Conservation (phyloP, 2,888 invertebrate species). For the Oconnorella tubifera region DNA sequence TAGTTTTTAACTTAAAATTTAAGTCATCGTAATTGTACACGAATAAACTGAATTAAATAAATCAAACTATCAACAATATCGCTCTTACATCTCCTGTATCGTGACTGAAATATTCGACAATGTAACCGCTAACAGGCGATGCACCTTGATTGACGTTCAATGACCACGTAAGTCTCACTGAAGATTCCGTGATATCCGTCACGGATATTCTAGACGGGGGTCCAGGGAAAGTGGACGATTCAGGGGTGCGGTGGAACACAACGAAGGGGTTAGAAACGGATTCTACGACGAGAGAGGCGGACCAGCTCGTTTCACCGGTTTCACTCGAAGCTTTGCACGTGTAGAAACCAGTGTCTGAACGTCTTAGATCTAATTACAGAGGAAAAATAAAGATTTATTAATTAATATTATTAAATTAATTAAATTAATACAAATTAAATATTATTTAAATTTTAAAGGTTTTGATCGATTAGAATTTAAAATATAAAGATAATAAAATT, state of each 20-base stretch:
- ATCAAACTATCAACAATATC: background rate
- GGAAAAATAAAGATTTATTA: too few relatives aligned
- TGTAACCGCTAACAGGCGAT: slow-evolving; percentile 33
- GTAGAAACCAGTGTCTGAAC: slow-evolving; percentile 71
- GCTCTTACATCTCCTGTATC: slow-evolving; percentile 61
- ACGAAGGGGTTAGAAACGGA: slow-evolving; percentile 59
- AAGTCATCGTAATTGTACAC: background rate
- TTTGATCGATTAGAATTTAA: too few relatives aligned
- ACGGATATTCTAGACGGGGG: slow-evolving; percentile 31
- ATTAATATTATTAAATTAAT: too few relatives aligned
- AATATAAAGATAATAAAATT: too few relatives aligned
- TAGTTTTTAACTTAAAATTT: background rate
- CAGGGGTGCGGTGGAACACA: slow-evolving; percentile 38
- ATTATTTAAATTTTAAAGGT: too few relatives aligned
- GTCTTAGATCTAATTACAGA: slow-evolving; percentile 67
- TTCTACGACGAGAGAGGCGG: slow-evolving; percentile 27
- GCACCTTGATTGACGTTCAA: slow-evolving; percentile 36
- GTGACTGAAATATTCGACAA: slow-evolving; percentile 48
- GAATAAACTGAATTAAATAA: background rate
- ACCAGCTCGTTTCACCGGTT: slow-evolving; percentile 68
- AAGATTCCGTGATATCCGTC: slow-evolving; percentile 31
- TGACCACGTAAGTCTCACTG: slow-evolving; percentile 35
- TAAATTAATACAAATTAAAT: too few relatives aligned
- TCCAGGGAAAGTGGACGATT: slow-evolving; percentile 38
- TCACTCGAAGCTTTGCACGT: slow-evolving; percentile 77